These are phyloP conservation scores for Acronicta psi DNA, from an alignment of 2,888 invertebrate genomes.

Conservation along the genomic window DNA sequence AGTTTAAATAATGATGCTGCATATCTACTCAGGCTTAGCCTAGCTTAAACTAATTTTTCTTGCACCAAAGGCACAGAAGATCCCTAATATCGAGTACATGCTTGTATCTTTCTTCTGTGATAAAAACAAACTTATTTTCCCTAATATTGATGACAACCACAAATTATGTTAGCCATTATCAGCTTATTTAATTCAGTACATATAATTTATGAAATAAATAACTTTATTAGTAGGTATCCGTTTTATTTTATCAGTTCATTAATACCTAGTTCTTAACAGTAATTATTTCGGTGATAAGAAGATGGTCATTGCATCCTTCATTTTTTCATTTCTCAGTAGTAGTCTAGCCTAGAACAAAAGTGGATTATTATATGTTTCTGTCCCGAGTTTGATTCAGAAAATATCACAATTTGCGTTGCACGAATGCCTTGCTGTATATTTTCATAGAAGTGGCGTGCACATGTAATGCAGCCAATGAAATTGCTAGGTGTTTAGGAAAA, in stretches of 20 bases:
- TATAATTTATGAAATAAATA: slow-evolving; percentile 71
- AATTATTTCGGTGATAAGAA: not conserved
- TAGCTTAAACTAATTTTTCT: too few relatives aligned
- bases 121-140: slow-evolving; percentile 13
- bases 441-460: too few relatives aligned
- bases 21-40: too few relatives aligned
- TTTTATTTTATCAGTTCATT: slow-evolving; percentile 14
- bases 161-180: slow-evolving; percentile 59
- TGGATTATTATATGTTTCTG: too few relatives aligned
- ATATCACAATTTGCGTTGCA: too few relatives aligned
- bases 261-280: not conserved
- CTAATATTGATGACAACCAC: slow-evolving; percentile 52
- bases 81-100: not conserved
- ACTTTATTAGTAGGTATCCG: slow-evolving; percentile 44
- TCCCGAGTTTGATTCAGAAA: too few relatives aligned
- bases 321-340: not conserved
- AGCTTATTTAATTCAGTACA: slow-evolving; percentile 70
- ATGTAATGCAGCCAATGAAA: too few relatives aligned
- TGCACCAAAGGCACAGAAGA: not conserved
- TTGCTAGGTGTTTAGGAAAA: too few relatives aligned
- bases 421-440: too few relatives aligned
- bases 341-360: too few relatives aligned
- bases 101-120: slow-evolving; percentile 1
- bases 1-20: too few relatives aligned
- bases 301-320: not conserved